phyloP scores from a whole-genome alignment of 2,113 vertebrate genomes.

The Miniopterus natalensis region DNA sequence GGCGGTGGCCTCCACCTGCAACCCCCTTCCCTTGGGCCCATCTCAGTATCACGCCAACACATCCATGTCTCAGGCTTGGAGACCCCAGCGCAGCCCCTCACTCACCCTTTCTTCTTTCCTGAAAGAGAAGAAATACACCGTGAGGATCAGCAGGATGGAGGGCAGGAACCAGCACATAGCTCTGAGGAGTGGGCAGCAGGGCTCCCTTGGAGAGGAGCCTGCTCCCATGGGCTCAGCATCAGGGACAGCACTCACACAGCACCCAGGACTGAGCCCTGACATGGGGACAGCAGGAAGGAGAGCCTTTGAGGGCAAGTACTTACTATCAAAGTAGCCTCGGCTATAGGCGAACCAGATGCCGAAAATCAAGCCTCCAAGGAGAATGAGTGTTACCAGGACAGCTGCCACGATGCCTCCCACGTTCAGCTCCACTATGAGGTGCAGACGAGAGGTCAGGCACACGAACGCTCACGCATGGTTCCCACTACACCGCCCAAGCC shows the following conservation, averaged over 20 bases:
- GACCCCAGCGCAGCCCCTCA: background rate
- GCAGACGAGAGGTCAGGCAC: rapidly evolving
- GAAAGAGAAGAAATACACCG: conserved; percentile 52
- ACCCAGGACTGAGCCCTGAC: background rate
- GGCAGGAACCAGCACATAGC: rapidly evolving
- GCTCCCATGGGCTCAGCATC: background rate
- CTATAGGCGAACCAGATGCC: conserved; percentile 93
- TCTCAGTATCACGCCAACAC: background rate
- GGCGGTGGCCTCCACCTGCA: background rate
- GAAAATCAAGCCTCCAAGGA: conserved; percentile 87
- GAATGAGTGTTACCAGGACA: conserved; percentile 87
- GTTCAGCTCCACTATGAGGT: conserved; percentile 90
- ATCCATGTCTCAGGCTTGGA: background rate
- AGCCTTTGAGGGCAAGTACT: conserved; percentile 79
- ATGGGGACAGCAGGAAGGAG: background rate
- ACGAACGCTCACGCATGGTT: rapidly evolving
- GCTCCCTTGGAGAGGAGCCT: background rate
- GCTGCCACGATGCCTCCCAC: conserved; percentile 93
- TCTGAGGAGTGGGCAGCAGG: no score
- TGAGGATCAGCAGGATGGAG: background rate
- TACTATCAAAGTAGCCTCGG: conserved; percentile 93
- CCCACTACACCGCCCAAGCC: rapidly evolving
- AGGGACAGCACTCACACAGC: background rate
- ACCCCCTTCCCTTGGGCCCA: background rate
- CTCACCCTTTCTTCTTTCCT: conserved; percentile 83